Evolutionary conservation across 2,888 invertebrate species (phyloP), one percentile per base, ranked within the genome.

Genomic region (Azorinus chamasolen): DNA sequence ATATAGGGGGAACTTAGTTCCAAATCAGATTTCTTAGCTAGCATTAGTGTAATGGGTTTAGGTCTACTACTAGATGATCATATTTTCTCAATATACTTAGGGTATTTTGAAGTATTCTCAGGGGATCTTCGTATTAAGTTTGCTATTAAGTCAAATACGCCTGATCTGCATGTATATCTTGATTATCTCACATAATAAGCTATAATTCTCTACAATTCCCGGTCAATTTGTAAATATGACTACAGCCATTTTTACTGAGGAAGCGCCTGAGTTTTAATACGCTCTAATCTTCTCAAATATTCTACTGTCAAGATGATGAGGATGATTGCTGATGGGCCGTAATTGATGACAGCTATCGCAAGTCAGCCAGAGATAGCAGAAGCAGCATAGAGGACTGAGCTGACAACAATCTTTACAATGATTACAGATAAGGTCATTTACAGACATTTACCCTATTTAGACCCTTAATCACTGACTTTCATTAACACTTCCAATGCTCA

Each of bases 41-140:
- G 86, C 71, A 86, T 86, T 86, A 86, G 57, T 70, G 83, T 84
- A 86, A 86, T 86, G 86, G 86, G 86, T 84, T 86, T 86, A 86
- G 51, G 76, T 73, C 79, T 86, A 82, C 62, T 70, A 82, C 66
- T 70, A 83, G 86, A 86, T 84, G 83, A 86, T 84, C 84, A 86
- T 83, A 84, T 83, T 82, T 86, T 84, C 83, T 83, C 82, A 86
- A 86, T 84, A 83, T 84, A 86, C 86, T 86, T 84, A 86, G 77
- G 71, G 68, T 84, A 79, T 79, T 86, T 86, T 83, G 69, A 77
- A 82, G 79, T 78, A 80, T 83, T 84, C 86, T 83, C 84, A 45
- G 58, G 78, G 82, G 86, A 86, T 78, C 70, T 46, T 41, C 25
- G 70, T 65, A 70, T 76, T 80, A 80, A 73, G 73, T 72, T 72